These are phyloP conservation scores for Cerastoderma edule DNA, from an alignment of 2,888 invertebrate species.

Conservation along the genomic window DNA sequence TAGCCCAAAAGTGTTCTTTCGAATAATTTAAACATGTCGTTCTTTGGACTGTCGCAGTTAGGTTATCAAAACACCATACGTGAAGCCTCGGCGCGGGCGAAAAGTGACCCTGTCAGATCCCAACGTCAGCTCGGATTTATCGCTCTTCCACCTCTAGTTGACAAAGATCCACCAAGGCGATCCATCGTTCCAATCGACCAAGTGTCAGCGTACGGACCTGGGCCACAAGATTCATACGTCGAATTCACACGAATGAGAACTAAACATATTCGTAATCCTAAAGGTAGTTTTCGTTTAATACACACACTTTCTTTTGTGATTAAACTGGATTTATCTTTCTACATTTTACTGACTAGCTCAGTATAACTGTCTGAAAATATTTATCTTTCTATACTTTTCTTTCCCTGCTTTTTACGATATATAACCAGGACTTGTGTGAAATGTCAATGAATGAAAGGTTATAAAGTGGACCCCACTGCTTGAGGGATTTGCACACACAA, in stretches of 20 bases:
- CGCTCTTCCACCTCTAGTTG: conserved; percentile 77
- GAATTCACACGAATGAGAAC: conserved; percentile 79
- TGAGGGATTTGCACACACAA: no score
- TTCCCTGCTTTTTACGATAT: no score
- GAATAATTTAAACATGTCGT: conserved; percentile 74
- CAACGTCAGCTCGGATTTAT: conserved; percentile 74
- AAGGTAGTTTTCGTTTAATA: no score
- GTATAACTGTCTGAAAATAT: no score
- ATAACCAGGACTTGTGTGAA: no score
- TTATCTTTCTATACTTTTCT: no score
- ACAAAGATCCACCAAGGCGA: conserved; percentile 68
- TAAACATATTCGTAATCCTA: conserved; percentile 79
- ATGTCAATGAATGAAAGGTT: no score
- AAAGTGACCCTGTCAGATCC: conserved; percentile 70
- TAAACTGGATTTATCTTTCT: no score
- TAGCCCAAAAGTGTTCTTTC: conserved; percentile 11
- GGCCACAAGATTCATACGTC: conserved; percentile 77
- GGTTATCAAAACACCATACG: conserved; percentile 82
- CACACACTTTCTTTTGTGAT: no score
- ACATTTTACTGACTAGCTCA: no score
- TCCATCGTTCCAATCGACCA: conserved; percentile 79
- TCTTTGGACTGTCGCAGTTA: conserved; percentile 81
- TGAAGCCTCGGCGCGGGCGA: conserved; percentile 72
- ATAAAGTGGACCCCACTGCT: no score
- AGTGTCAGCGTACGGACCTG: conserved; percentile 78